Evolutionary conservation across 2,113 vertebrate species (phyloP).

Genomic region (Prunella fulvescens): DNA sequence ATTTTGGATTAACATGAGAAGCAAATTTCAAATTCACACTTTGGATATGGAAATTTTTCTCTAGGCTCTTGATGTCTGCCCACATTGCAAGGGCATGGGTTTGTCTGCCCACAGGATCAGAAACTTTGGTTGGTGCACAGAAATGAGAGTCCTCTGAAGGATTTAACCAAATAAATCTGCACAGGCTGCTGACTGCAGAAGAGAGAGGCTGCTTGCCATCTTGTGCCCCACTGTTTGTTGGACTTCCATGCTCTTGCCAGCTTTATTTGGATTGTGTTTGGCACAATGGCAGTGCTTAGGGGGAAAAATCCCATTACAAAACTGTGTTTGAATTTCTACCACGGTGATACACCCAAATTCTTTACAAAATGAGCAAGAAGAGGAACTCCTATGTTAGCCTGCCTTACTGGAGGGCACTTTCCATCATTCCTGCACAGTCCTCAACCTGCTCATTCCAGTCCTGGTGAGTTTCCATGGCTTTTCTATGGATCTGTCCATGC

Average conservation of each 20-base stretch:
- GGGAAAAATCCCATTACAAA: not conserved
- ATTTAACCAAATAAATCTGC: not conserved
- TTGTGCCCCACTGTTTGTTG: not conserved
- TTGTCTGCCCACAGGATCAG: not conserved
- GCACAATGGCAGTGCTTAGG: not conserved
- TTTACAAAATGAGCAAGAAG: not conserved
- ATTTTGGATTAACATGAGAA: not conserved
- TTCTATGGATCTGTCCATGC: not conserved
- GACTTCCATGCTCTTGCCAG: not conserved
- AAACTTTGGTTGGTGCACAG: not conserved
- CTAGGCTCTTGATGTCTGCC: not conserved
- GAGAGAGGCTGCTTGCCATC: not conserved
- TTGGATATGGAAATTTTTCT: not conserved
- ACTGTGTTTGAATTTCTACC: not conserved
- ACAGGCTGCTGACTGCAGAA: not conserved
- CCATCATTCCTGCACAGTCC: not conserved
- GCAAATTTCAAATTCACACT: not conserved
- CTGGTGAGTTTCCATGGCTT: not conserved
- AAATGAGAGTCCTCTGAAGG: not conserved
- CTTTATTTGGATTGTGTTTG: not conserved
- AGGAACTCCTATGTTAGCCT: fast-evolving
- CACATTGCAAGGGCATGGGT: not conserved
- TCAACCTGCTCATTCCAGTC: not conserved
- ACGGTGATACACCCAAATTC: not conserved
- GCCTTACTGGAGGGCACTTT: no score